Evolutionary conservation across 1,140 invertebrate species (phyloP).

Genomic region (Leptinotarsa texana): DNA sequence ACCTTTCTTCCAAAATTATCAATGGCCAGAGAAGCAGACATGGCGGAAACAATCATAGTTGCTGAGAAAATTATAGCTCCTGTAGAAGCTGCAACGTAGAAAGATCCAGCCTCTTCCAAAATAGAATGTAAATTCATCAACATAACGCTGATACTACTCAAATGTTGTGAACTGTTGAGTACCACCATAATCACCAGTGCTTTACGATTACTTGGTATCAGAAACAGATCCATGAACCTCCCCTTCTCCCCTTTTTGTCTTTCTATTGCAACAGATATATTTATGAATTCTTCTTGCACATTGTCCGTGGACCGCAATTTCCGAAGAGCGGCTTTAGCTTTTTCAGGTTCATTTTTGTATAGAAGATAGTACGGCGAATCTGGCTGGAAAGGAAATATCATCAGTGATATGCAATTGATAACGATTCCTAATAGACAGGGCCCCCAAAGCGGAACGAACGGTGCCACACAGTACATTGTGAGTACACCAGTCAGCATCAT

Average conservation of each 20-base stretch:
- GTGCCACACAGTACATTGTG: slow-evolving; percentile 45
- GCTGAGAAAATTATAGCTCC: slow-evolving; percentile 55
- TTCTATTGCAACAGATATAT: slow-evolving; percentile 48
- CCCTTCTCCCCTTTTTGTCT: slow-evolving; percentile 40
- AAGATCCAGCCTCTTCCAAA: slow-evolving; percentile 53
- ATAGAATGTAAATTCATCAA: slow-evolving; percentile 61
- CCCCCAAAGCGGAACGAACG: slow-evolving; percentile 42
- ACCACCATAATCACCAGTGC: slow-evolving; percentile 50
- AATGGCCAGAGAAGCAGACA: slow-evolving; percentile 49
- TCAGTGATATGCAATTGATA: slow-evolving; percentile 31
- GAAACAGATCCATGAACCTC: slow-evolving; percentile 38
- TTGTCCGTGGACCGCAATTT: slow-evolving; percentile 58
- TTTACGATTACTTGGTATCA: slow-evolving; percentile 40
- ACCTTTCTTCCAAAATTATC: slow-evolving; percentile 56
- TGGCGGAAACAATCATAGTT: slow-evolving; percentile 48
- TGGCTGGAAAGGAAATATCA: slow-evolving; percentile 34
- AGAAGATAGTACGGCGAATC: slow-evolving; percentile 43
- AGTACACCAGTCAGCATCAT: slow-evolving; percentile 49
- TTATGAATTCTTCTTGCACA: slow-evolving; percentile 55
- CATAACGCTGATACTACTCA: slow-evolving; percentile 59
- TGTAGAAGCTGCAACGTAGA: slow-evolving; percentile 38
- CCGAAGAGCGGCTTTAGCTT: slow-evolving; percentile 58
- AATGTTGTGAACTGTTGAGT: slow-evolving; percentile 61
- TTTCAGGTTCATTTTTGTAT: slow-evolving; percentile 49
- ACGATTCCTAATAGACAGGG: slow-evolving; percentile 25